phyloP scores from a whole-genome alignment of 2,888 invertebrate genomes.

The Dryobotodes eremita region DNA sequence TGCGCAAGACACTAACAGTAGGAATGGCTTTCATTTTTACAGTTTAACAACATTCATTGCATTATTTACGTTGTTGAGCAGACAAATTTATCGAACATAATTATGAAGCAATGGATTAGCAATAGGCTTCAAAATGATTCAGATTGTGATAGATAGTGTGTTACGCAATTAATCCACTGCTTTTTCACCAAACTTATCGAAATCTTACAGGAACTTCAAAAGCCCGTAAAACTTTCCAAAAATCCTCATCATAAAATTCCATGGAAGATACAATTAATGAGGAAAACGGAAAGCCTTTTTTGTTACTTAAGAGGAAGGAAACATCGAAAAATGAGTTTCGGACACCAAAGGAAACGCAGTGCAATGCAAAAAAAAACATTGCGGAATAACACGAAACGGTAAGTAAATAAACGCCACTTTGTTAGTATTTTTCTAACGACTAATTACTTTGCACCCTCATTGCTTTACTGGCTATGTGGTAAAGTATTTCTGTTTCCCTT shows the following conservation, averaged over 20 bases:
- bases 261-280: conserved; percentile 19
- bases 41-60: too few species aligned
- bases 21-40: too few species aligned
- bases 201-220: conserved; percentile 6
- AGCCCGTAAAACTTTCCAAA: background rate
- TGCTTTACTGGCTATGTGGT: conserved; percentile 14
- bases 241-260: conserved; percentile 11
- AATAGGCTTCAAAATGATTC: too few species aligned
- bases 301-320: conserved; percentile 44
- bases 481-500: background rate
- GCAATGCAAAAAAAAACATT: conserved; percentile 24
- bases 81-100: too few species aligned
- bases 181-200: conserved; percentile 7
- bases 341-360: conserved; percentile 9
- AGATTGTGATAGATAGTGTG: too few species aligned
- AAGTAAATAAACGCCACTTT: conserved; percentile 13
- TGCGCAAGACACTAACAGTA: too few species aligned
- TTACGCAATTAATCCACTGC: too few species aligned
- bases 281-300: conserved; percentile 25
- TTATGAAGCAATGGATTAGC: too few species aligned
- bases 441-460: conserved; percentile 22
- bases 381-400: conserved; percentile 11
- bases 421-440: conserved; percentile 21
- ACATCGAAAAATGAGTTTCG: conserved; percentile 32
- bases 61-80: too few species aligned